Base-by-base conservation (phyloP, 2,113 vertebrate species). In the Emydura subglobosa region DNA sequence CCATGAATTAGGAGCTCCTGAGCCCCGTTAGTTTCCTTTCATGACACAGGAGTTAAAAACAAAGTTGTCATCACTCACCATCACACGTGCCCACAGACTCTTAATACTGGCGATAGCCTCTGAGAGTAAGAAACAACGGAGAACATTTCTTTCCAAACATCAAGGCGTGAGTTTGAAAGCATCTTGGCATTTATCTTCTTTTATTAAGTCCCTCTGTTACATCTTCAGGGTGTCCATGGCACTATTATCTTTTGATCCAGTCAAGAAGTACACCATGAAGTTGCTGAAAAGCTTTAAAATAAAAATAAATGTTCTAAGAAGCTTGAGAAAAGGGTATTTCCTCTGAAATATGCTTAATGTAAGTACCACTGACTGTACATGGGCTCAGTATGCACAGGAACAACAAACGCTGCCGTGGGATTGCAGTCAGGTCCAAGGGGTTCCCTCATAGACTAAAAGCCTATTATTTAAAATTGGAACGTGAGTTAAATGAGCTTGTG, bases 1-100 rank as follows among this genome's bases (percentile, higher is more conserved):
- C 55, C 57, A 27, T 59, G 27, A 59, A 59, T 59, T 59, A 59
- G 5, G 5, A 29, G 57, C 27, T 25, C 24, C 55, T 25, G 22
- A 57, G 55, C 55, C 10, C 11, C 11, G 10, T 25, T 25, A 2
- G 3, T 57, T 59, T 59, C 31, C 29, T 34, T 61, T 61, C 31
- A 61, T 16, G 31, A 14, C 29, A 59, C 57, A 59, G 57, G 57
- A 59, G 61, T 0, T 0, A 34, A 47, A 22, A 39, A 1, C 1
- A 42, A 31, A n/a, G 31, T 34, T 0, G 0, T 7, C 7, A 39
- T 50, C 3, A 1, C 16, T 1, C 55, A n/a, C 44, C 61, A 12
- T 34, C 0, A 0, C 17, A 24, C 27, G 8, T 76, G 53, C 42
- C 27, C n/a, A 21, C 54, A 47, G 10, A 11, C 1, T 83, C 50